Percentiles rank a stretch among this genome's conserved stretches.
Evolutionary conservation across 2,797 vertebrate genomes (phyloP).

Genomic region (Lateolabrax maculatus): DNA sequence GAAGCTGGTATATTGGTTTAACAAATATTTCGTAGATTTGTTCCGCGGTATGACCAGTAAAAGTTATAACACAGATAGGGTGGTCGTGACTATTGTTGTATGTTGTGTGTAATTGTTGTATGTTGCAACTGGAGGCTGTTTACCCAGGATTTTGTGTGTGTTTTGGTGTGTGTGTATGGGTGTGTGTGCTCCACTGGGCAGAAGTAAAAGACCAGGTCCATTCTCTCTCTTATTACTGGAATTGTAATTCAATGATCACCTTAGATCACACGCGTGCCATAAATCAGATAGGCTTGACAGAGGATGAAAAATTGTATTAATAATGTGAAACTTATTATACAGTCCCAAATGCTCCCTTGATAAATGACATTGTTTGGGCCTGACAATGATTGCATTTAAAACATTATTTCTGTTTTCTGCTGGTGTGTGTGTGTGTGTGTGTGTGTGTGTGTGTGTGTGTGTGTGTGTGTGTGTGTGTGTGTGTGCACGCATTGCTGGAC

Average conservation of each 20-base stretch:
- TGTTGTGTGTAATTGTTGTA: slow-evolving; percentile 63
- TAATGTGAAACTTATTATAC: slow-evolving; percentile 99
- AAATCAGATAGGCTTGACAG: slow-evolving; percentile 98
- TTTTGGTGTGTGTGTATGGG: slow-evolving; percentile 31
- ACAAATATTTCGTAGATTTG: slow-evolving; percentile 92
- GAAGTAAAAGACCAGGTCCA: slow-evolving; percentile 83
- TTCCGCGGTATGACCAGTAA: slow-evolving; percentile 84
- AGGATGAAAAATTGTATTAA: slow-evolving; percentile 99
- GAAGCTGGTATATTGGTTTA: slow-evolving; percentile 89
- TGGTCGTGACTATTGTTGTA: slow-evolving; percentile 33
- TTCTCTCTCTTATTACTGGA: slow-evolving; percentile 96
- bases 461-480: slow-evolving; percentile 64
- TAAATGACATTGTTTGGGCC: slow-evolving; percentile 99
- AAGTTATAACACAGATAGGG: slow-evolving; percentile 58
- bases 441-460: slow-evolving; percentile 66
- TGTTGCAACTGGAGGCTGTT: slow-evolving; percentile 60
- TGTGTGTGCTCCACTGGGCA: slow-evolving; percentile 72
- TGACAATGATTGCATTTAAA: slow-evolving; percentile 99
- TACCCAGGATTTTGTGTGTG: slow-evolving; percentile 43
- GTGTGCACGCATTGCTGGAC: slow-evolving; percentile 61
- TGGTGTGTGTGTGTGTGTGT: slow-evolving; percentile 74
- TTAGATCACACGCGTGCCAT: slow-evolving; percentile 99
- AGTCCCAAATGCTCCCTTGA: slow-evolving; percentile 99
- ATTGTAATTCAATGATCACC: slow-evolving; percentile 99
- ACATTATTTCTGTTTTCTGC: slow-evolving; percentile 98